Evolutionary conservation across 2,113 vertebrate genomes (phyloP).

Genomic region (Vicugna pacos): DNA sequence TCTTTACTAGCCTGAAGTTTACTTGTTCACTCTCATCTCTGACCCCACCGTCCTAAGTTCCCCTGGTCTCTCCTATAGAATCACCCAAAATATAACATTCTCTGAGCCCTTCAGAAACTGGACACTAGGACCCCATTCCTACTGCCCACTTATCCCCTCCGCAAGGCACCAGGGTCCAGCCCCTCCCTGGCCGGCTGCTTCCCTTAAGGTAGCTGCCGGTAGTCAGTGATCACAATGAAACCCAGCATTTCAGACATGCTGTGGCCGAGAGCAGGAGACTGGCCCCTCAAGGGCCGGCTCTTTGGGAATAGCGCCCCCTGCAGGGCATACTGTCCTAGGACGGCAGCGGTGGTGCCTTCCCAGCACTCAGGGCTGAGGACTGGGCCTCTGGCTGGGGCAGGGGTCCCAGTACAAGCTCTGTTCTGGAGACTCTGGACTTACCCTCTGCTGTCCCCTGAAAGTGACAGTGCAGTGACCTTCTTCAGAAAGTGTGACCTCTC

Average conservation of each 20-base stretch:
- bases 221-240: too few species aligned
- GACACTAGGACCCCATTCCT: neutral
- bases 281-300: too few species aligned
- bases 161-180: neutral
- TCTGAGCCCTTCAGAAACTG: neutral
- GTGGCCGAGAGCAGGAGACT: neutral
- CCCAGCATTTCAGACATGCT: fast-evolving
- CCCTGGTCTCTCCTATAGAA: neutral
- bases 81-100: neutral
- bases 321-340: neutral
- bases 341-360: neutral
- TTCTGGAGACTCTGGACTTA: fast-evolving
- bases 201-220: neutral
- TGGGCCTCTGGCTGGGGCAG: fast-evolving
- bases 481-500: neutral
- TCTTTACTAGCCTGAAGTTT: neutral
- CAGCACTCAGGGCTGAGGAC: too few species aligned
- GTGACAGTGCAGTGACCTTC: too few species aligned
- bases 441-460: fast-evolving
- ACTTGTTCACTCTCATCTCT: too few species aligned
- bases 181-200: neutral
- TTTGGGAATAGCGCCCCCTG: neutral
- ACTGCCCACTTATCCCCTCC: fast-evolving
- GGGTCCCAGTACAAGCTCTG: neutral
- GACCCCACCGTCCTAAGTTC: fast-evolving